Evolutionary conservation across 1,140 invertebrate genomes (phyloP).

Genomic region (Zaprionus kolodkinae): DNA sequence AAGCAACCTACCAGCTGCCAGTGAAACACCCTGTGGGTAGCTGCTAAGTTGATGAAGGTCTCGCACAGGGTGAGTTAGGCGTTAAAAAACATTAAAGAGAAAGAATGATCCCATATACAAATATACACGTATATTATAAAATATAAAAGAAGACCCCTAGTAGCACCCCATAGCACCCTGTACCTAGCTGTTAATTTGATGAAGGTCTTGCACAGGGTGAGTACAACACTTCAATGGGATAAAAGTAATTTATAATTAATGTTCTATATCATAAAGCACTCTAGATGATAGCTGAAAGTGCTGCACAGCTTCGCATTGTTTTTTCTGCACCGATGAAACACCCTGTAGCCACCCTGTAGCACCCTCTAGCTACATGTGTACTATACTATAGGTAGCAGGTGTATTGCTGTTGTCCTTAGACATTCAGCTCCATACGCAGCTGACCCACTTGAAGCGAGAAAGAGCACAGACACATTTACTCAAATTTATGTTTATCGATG

Average conservation of each 20-base stretch:
- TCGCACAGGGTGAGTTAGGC: too few species aligned
- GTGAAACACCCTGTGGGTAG: background rate
- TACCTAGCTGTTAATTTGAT: too few species aligned
- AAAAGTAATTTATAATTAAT: too few species aligned
- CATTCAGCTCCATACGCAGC: constrained; percentile 31
- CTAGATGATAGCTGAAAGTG: too few species aligned
- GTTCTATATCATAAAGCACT: background rate
- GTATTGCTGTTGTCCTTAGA: constrained; percentile 15
- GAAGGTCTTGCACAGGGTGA: too few species aligned
- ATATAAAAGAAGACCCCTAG: too few species aligned
- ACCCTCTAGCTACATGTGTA: too few species aligned
- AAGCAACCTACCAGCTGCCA: background rate
- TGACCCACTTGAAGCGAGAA: constrained; percentile 34
- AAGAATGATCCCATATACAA: too few species aligned
- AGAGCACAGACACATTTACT: constrained; percentile 10
- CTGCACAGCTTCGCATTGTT: background rate
- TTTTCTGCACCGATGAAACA: constrained; percentile 3
- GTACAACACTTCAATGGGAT: too few species aligned
- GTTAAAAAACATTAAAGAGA: too few species aligned
- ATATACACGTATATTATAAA: too few species aligned
- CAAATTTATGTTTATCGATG: constrained; percentile 61
- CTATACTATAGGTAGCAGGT: constrained; percentile 48
- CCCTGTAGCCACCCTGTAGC: constrained; percentile 23
- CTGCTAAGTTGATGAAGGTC: too few species aligned
- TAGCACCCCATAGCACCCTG: background rate